Evolutionary conservation across 2,113 vertebrate genomes (phyloP).

Genomic region (Peromyscus californicus): DNA sequence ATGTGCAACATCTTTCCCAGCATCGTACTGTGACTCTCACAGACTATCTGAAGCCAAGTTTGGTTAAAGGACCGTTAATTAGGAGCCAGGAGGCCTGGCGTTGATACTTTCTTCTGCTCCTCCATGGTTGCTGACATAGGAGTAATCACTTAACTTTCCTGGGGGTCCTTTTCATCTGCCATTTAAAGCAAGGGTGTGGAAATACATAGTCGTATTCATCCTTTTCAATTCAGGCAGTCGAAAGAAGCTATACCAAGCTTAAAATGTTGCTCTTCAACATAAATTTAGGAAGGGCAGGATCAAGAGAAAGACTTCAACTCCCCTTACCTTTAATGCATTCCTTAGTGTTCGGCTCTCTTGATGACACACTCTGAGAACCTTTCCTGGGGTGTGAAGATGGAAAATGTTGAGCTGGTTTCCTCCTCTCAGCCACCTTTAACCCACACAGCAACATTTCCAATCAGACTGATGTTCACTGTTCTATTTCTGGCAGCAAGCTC

Average conservation of each 20-base stretch:
- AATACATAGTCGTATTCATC: background rate
- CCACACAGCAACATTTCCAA: constrained; percentile 54
- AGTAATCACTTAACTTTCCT: background rate
- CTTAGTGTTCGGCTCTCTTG: background rate
- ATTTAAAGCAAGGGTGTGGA: constrained; percentile 13
- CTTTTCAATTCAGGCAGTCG: constrained; percentile 28
- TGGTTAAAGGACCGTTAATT: background rate
- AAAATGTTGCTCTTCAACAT: constrained; percentile 8
- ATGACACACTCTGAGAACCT: background rate
- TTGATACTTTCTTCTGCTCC: background rate
- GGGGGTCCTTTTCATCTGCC: background rate
- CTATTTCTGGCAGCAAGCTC: constrained; percentile 73
- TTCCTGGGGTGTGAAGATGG: background rate
- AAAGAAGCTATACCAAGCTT: background rate
- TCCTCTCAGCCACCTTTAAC: constrained; percentile 44
- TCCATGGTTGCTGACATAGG: background rate
- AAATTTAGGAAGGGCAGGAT: constrained; percentile 23
- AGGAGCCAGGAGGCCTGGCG: background rate
- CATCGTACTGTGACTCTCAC: background rate
- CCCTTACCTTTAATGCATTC: constrained; percentile 12
- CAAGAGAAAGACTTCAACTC: background rate
- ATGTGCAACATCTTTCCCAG: background rate
- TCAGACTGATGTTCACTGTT: constrained; percentile 72
- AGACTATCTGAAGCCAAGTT: background rate
- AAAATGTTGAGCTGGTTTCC: constrained; percentile 9